Evolutionary conservation across 1,140 invertebrate genomes (phyloP).

Genomic region (Charaxes varanes): DNA sequence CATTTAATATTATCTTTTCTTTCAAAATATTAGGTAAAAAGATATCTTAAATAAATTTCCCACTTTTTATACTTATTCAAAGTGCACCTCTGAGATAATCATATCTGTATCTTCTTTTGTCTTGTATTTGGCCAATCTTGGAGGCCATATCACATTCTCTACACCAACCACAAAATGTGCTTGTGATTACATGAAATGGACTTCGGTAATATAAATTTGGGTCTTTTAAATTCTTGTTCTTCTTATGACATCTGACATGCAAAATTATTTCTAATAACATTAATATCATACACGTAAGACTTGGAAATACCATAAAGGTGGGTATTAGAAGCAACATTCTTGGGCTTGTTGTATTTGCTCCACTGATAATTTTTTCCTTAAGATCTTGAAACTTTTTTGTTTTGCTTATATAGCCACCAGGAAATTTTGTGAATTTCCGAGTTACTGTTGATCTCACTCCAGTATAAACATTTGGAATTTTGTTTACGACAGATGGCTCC

Average conservation of each 20-base stretch:
- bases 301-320: slow-evolving; percentile 41
- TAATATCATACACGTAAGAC: slow-evolving; percentile 37
- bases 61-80: too few relatives aligned
- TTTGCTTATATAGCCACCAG: slow-evolving; percentile 33
- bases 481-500: slow-evolving; percentile 32
- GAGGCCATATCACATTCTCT: slow-evolving; percentile 43
- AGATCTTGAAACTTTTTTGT: slow-evolving; percentile 46
- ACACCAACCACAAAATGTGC: slow-evolving; percentile 54
- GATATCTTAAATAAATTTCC: too few relatives aligned
- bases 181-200: slow-evolving; percentile 53
- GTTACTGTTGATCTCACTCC: slow-evolving; percentile 7
- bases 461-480: slow-evolving; percentile 16
- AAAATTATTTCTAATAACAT: slow-evolving; percentile 45
- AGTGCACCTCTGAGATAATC: slow-evolving; percentile 37
- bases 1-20: too few relatives aligned
- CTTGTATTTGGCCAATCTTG: slow-evolving; percentile 49
- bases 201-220: slow-evolving; percentile 49
- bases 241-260: slow-evolving; percentile 50
- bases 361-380: slow-evolving; percentile 47
- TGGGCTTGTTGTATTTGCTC: slow-evolving; percentile 44
- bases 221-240: slow-evolving; percentile 48
- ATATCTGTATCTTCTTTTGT: slow-evolving; percentile 44
- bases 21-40: too few relatives aligned
- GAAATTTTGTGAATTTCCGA: slow-evolving; percentile 34
- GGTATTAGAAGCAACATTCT: slow-evolving; percentile 46